These are phyloP conservation scores for Spheniscus mendiculus DNA, from an alignment of 2,113 vertebrate species.

Conservation along the genomic window DNA sequence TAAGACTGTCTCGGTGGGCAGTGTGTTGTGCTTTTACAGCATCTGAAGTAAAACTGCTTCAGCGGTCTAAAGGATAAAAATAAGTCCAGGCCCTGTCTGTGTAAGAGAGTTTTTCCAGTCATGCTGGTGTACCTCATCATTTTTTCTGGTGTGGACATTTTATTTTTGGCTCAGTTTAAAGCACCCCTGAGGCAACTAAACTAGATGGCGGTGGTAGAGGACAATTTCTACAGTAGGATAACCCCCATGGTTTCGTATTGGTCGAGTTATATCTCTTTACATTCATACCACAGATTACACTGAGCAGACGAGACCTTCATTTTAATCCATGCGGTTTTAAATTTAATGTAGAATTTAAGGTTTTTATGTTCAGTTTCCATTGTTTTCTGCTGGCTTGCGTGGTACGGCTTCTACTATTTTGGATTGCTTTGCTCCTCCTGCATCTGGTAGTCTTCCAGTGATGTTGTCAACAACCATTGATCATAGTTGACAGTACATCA, in stretches of 20 bases:
- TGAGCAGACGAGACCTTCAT: not conserved
- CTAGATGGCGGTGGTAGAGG: rapidly evolving
- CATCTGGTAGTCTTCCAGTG: not conserved
- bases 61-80: not conserved
- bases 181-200: not conserved
- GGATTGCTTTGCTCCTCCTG: not conserved
- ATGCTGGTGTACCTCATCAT: not conserved
- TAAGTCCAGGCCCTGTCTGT: not conserved
- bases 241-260: rapidly evolving
- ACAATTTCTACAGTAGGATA: not conserved
- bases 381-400: not conserved
- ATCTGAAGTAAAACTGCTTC: not conserved
- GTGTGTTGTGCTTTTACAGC: not conserved
- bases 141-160: not conserved
- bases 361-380: rapidly evolving
- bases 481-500: not conserved
- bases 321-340: not conserved
- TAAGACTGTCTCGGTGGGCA: not conserved
- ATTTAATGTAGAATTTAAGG: not conserved
- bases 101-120: not conserved
- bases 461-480: not conserved
- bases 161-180: not conserved
- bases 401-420: not conserved
- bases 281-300: not conserved
- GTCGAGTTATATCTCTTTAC: rapidly evolving